Conservation (phyloP, 2,113 vertebrate species). For the Cisticola juncidis region DNA sequence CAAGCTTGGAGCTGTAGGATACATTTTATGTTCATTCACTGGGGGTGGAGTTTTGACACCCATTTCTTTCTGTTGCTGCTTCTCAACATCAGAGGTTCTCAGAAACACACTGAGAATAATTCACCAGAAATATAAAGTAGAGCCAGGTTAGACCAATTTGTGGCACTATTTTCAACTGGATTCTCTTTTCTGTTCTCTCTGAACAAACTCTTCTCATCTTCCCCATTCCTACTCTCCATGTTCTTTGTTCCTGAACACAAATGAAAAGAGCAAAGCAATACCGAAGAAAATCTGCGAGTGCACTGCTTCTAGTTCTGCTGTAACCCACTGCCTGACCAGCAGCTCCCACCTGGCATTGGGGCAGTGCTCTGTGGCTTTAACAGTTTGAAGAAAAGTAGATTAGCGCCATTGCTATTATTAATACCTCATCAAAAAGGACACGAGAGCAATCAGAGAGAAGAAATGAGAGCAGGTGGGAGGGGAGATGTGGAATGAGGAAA, state of each 20-base stretch:
- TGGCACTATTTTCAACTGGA: background rate
- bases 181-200: background rate
- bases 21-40: background rate
- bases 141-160: background rate
- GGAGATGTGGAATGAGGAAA: background rate
- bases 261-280: background rate
- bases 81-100: background rate
- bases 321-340: background rate
- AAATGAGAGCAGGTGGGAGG: background rate
- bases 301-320: background rate
- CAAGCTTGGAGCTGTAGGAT: background rate
- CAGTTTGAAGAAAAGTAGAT: background rate
- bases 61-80: background rate
- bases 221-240: rapidly evolving
- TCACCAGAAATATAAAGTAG: rapidly evolving
- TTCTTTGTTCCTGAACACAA: background rate
- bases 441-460: background rate
- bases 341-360: background rate
- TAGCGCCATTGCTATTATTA: background rate
- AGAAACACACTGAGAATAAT: background rate
- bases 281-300: background rate
- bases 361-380: background rate
- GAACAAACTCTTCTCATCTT: background rate
- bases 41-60: background rate
- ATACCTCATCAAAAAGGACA: background rate